Conservation (phyloP, 2,113 vertebrate species). For the Tetrax tetrax region DNA sequence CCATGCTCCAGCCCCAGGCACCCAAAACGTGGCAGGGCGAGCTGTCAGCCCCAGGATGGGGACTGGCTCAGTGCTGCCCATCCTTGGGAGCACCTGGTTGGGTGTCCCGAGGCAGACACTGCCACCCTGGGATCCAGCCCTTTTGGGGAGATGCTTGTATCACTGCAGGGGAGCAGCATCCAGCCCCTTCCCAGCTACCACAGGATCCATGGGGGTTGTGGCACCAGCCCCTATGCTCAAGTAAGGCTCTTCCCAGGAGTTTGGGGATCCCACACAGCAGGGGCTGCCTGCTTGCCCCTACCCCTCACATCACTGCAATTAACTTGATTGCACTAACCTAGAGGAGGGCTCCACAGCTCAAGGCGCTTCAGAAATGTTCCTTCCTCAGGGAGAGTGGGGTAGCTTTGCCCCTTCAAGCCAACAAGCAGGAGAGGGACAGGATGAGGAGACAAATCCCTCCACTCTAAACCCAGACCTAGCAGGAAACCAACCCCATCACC, state of each 20-base stretch:
- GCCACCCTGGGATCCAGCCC: not conserved
- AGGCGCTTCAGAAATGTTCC: not conserved
- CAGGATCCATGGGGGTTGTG: not conserved
- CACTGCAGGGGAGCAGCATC: not conserved
- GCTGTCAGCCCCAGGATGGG: accelerated
- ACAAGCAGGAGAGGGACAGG: not conserved
- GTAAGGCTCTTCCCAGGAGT: not conserved
- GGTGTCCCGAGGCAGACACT: not conserved
- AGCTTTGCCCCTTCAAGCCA: not conserved
- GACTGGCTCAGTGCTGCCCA: not conserved
- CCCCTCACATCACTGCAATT: not conserved
- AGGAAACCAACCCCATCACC: not conserved
- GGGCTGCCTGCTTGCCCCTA: not conserved
- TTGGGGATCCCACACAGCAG: not conserved
- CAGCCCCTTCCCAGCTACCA: not conserved
- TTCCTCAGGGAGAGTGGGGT: not conserved
- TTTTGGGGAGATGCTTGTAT: not conserved
- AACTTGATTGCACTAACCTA: not conserved
- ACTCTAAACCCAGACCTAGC: not conserved
- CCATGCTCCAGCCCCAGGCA: not conserved
- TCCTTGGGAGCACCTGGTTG: not conserved
- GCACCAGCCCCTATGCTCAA: not conserved
- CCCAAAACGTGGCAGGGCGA: accelerated
- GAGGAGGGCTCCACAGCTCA: not conserved
- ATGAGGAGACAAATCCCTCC: not conserved